Conservation (phyloP, 30 jellyfish, hydroid and myxozoan genomes). For the Aurelia sp. region DNA sequence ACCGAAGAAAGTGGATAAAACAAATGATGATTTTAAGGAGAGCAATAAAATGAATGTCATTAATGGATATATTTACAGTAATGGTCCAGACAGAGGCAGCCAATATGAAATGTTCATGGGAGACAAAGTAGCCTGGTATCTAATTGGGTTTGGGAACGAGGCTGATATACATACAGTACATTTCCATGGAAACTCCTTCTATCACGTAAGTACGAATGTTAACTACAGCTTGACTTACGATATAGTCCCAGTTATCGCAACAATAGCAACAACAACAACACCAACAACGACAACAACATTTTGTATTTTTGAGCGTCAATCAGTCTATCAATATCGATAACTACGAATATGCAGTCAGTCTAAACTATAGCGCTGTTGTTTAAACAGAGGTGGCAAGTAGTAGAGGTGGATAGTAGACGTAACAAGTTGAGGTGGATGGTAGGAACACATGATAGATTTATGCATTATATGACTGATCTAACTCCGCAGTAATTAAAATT, state of each 20-base stretch:
- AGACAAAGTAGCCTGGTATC: slow-evolving; percentile 69
- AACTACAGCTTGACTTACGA: background rate
- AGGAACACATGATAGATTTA: too few species aligned
- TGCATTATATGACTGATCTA: too few species aligned
- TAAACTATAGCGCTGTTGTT: too few species aligned
- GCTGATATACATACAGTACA: slow-evolving; percentile 75
- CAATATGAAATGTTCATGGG: slow-evolving; percentile 49
- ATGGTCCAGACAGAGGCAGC: slow-evolving; percentile 60
- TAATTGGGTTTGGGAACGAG: slow-evolving; percentile 68
- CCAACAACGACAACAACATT: too few species aligned
- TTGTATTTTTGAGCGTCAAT: too few species aligned
- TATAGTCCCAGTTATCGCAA: background rate
- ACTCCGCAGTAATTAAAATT: too few species aligned
- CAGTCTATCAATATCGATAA: too few species aligned
- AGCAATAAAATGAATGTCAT: slow-evolving; percentile 73
- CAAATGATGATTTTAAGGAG: slow-evolving; percentile 41
- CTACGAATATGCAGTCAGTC: too few species aligned
- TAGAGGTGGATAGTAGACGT: too few species aligned
- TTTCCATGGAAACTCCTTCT: slow-evolving; percentile 70
- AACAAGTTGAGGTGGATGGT: too few species aligned
- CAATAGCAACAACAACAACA: too few species aligned
- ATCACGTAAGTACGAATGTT: slow-evolving; percentile 35
- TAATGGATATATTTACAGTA: slow-evolving; percentile 65
- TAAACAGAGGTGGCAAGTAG: too few species aligned
- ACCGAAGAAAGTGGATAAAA: slow-evolving; percentile 43